Evolutionary conservation across 2,888 invertebrate genomes (phyloP).

Genomic region (Caenorhabditis sulstoni): DNA sequence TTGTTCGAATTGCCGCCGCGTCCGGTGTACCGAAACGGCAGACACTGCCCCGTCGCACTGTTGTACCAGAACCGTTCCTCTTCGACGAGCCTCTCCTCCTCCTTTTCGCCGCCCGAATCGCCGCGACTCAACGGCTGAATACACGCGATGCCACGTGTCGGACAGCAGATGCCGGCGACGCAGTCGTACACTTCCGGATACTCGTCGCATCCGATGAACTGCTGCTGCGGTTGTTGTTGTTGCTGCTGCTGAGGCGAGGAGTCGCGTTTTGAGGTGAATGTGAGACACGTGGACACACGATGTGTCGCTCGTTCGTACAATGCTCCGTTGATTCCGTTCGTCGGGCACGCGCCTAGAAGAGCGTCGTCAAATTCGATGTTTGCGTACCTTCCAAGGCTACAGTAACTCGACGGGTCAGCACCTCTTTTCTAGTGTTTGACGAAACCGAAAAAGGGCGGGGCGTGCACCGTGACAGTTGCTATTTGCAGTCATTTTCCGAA

Average conservation of each 20-base stretch:
- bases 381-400: too few species aligned
- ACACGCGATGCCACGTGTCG: constrained; percentile 73
- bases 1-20: constrained; percentile 76
- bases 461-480: too few species aligned
- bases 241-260: too few species aligned
- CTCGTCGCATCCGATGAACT: constrained; percentile 76
- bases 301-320: constrained; percentile 73
- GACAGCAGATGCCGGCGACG: constrained; percentile 76
- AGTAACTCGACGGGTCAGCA: too few species aligned
- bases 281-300: constrained; percentile 70
- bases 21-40: constrained; percentile 71
- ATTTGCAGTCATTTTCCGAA: too few species aligned
- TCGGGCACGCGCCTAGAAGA: constrained; percentile 73
- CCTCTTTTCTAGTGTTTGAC: too few species aligned
- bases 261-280: constrained; percentile 58
- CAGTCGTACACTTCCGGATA: constrained; percentile 77
- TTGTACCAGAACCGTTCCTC: constrained; percentile 72
- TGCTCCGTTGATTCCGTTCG: constrained; percentile 70
- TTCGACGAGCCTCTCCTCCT: background rate
- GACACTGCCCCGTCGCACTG: constrained; percentile 65
- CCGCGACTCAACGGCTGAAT: constrained; percentile 68
- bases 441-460: too few species aligned
- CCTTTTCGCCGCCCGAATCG: constrained; percentile 1
- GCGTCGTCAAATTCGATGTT: too few species aligned
- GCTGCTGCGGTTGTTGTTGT: too few species aligned